Conservation (phyloP, 2,797 vertebrate species). For the Xenops minutus region DNA sequence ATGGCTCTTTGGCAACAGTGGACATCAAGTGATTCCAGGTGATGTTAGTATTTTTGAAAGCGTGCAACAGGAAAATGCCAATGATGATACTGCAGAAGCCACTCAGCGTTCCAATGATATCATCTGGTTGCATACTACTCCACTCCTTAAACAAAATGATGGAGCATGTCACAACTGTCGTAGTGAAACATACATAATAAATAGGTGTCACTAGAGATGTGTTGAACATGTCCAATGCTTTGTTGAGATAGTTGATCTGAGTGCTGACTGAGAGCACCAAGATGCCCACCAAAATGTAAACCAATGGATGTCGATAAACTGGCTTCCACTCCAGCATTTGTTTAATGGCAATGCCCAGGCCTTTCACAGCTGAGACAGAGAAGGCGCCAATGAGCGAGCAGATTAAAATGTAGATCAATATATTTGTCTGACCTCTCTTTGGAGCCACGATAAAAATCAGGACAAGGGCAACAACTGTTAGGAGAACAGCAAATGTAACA, state of each 20-base stretch:
- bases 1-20: conserved; percentile 45
- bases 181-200: conserved; percentile 82
- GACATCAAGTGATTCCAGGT: conserved; percentile 76
- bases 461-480: conserved; percentile 63
- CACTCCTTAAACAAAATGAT: conserved; percentile 82
- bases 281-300: conserved; percentile 71
- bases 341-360: conserved; percentile 80
- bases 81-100: conserved; percentile 79
- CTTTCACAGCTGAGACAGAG: conserved; percentile 82
- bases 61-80: conserved; percentile 81
- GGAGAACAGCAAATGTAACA: conserved; percentile 73
- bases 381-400: conserved; percentile 82
- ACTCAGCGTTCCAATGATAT: conserved; percentile 76
- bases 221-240: conserved; percentile 79
- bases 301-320: conserved; percentile 69
- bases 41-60: conserved; percentile 76
- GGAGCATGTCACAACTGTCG: conserved; percentile 74
- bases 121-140: conserved; percentile 73
- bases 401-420: conserved; percentile 79
- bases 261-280: conserved; percentile 74
- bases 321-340: conserved; percentile 71
- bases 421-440: conserved; percentile 76
- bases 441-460: conserved; percentile 77
- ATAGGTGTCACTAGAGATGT: conserved; percentile 81
- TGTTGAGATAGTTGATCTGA: conserved; percentile 84